phyloP scores from a whole-genome alignment of 1,140 invertebrate genomes.

The Muscidifurax raptorellus region DNA sequence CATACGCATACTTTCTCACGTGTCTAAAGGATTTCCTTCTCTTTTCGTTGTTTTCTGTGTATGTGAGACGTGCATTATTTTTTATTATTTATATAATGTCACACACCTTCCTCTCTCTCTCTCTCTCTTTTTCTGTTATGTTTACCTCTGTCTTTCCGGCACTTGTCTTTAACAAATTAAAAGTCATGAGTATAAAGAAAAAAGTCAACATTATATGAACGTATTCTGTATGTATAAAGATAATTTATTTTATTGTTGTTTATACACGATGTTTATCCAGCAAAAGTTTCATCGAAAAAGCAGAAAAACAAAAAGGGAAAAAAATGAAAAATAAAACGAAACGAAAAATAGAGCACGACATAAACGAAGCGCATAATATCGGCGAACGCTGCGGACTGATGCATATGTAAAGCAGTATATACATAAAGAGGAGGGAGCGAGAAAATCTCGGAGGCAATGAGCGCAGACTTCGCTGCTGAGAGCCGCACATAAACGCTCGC shows the following conservation, averaged over 20 bases:
- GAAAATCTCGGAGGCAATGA: not conserved
- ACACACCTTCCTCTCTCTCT: constrained; percentile 58
- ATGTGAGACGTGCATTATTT: constrained; percentile 60
- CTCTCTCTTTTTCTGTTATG: constrained; percentile 53
- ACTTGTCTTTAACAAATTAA: constrained; percentile 54
- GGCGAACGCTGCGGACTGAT: constrained; percentile 12
- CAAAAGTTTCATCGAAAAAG: not conserved
- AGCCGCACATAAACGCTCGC: not conserved
- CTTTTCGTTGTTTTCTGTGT: constrained; percentile 66
- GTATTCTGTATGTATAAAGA: not conserved
- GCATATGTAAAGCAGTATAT: not conserved
- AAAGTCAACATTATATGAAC: not conserved
- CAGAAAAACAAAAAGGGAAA: constrained; percentile 47
- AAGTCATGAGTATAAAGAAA: not conserved
- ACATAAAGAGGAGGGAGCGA: not conserved
- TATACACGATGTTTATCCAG: not conserved
- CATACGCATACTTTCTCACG: constrained; percentile 1
- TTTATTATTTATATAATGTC: constrained; percentile 60
- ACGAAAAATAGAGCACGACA: constrained; percentile 42
- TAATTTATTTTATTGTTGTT: constrained; percentile 8
- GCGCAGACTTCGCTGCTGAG: too few relatives aligned
- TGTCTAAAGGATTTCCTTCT: constrained; percentile 44
- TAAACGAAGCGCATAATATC: constrained; percentile 8
- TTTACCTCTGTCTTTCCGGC: constrained; percentile 53
- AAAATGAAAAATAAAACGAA: constrained; percentile 53